Evolutionary conservation across 2,113 vertebrate species (phyloP).

Genomic region (Platichthys flesus): DNA sequence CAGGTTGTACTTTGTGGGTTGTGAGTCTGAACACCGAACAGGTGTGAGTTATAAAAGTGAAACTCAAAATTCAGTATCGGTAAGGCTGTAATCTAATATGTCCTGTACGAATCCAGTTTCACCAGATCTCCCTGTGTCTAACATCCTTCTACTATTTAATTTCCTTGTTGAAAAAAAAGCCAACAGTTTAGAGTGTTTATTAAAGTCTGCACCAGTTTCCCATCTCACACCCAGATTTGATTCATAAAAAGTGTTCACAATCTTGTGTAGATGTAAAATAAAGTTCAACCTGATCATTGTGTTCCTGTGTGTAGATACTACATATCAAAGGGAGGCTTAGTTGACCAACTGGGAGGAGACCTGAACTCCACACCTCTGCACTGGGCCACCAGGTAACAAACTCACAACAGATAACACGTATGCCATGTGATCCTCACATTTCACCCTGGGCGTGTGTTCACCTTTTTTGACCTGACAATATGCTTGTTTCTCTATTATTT

Average conservation of each 20-base stretch:
- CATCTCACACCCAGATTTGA: neutral
- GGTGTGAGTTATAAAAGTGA: neutral
- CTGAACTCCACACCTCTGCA: constrained; percentile 98
- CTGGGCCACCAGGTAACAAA: constrained; percentile 95
- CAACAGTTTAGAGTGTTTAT: no score
- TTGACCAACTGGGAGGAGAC: constrained; percentile 98
- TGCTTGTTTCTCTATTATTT: no score
- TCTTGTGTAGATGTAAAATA: neutral
- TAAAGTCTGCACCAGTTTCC: no score
- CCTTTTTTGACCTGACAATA: no score
- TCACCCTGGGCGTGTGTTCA: neutral
- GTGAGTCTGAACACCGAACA: neutral
- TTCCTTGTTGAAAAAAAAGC: neutral
- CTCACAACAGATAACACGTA: neutral
- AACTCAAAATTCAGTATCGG: neutral
- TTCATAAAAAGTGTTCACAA: neutral
- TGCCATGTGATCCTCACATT: neutral
- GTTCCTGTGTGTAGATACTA: constrained; percentile 87
- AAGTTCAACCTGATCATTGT: constrained; percentile 4
- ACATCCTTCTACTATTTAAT: neutral
- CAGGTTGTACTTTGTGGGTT: neutral
- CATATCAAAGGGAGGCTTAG: constrained; percentile 98
- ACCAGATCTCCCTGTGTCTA: neutral
- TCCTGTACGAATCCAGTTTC: neutral
- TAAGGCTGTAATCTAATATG: neutral